Base-by-base conservation (phyloP, 2,888 invertebrate species). In the Zaprionus lineosus region DNA sequence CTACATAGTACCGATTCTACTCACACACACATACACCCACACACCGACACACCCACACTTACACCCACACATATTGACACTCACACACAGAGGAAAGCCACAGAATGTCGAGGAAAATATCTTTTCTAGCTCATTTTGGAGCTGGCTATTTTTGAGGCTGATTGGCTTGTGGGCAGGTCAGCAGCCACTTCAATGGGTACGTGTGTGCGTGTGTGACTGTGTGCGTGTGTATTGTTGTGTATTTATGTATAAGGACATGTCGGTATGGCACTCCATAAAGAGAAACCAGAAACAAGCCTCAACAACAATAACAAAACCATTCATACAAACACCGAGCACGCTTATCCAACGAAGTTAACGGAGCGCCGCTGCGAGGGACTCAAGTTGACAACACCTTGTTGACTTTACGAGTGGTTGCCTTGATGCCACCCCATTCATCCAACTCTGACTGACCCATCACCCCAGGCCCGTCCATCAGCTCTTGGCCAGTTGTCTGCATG, bases 331-430 rank as follows among this genome's bases (percentile, higher is more conserved):
- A 48, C 18, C 21, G 40, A 47, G 31, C 9, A 36, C 26, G 8
- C 11, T 11, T 18, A 18, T 26, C 18, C 12, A 18, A 34, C n/a
- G 15, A 46, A 46, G 40, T 70, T 48, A 78, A 51, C 43, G 63
- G 60, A 70, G 59, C 48, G 59, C 28, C 39, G 28, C 33, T 47
- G 7, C 5, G 28, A 37, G 31, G 51, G 48, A 63, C 64, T 50
- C 37, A 26, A 52, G 43, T 50, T 28, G 41, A 62, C 77, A 70
- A 55, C 69, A 66, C 57, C 85, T 79, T 78, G 79, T 78, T 84
- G 84, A 82, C 83, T 75, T 63, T 60, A 53, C 74, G 50, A 78
- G 81, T 60, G 68, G 40, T 36, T 40, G 7, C 1, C 26, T 9
- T 37, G 14, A 15, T n/a, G 34, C 40, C 19, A 16, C 26, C 8